phyloP scores from a whole-genome alignment of 2,888 invertebrate species.

The Cerastoderma edule region DNA sequence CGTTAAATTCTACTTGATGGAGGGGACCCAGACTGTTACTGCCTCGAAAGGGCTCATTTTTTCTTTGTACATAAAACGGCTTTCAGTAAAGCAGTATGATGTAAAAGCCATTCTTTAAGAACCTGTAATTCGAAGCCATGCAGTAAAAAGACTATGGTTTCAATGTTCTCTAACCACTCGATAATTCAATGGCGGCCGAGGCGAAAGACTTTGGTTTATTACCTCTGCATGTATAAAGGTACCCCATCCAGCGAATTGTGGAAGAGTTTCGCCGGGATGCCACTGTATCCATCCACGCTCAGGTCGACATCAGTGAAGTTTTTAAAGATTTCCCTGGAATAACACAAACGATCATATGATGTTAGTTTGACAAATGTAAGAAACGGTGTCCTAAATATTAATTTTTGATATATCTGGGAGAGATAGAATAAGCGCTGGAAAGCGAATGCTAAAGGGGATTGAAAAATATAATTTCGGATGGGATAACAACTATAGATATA shows the following conservation, averaged over 20 bases:
- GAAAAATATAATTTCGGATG: too few species aligned
- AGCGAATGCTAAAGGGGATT: too few species aligned
- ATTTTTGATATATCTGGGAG: too few species aligned
- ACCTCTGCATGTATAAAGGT: conserved; percentile 13
- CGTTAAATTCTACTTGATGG: too few species aligned
- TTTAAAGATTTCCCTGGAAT: conserved; percentile 15
- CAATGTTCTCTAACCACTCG: neutral
- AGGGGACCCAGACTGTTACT: too few species aligned
- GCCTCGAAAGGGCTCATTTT: neutral
- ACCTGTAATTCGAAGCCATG: neutral
- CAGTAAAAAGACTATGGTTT: neutral
- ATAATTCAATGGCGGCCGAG: neutral
- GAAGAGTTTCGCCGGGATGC: neutral
- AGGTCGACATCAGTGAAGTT: conserved; percentile 21
- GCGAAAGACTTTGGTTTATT: too few species aligned
- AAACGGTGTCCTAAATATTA: too few species aligned
- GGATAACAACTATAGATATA: too few species aligned
- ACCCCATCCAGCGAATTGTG: neutral
- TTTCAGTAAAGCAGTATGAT: neutral
- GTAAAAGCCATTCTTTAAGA: neutral
- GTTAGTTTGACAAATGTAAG: too few species aligned
- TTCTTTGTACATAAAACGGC: neutral
- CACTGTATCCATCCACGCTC: neutral
- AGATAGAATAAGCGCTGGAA: too few species aligned
- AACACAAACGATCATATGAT: too few species aligned